These are phyloP conservation scores for Tachypleus tridentatus DNA, from an alignment of 1,140 invertebrate species.

Conservation along the genomic window DNA sequence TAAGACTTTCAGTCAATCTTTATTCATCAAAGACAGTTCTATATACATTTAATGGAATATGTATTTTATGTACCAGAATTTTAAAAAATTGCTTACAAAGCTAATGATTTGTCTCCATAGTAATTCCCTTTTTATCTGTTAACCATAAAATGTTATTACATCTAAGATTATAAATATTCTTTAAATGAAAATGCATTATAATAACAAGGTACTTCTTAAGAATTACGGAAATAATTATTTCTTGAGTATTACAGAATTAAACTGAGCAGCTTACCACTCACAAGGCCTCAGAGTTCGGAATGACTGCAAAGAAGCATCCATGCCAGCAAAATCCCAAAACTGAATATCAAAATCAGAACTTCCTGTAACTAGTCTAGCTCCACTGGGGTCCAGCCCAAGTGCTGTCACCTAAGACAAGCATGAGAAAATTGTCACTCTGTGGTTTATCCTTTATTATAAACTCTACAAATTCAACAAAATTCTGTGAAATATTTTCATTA, in stretches of 20 bases:
- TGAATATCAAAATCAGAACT: constrained; percentile 85
- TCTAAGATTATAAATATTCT: too few relatives aligned
- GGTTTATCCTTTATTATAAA: neutral
- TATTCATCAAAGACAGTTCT: too few relatives aligned
- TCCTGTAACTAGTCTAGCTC: constrained; percentile 81
- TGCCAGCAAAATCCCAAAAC: constrained; percentile 97
- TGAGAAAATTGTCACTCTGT: neutral
- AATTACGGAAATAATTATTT: neutral
- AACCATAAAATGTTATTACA: too few relatives aligned
- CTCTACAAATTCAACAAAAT: neutral
- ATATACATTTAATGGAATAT: too few relatives aligned
- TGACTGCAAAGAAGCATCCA: constrained; percentile 79
- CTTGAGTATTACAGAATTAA: constrained; percentile 6
- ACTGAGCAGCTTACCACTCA: constrained; percentile 50
- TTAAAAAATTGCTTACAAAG: too few relatives aligned
- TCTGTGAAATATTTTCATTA: neutral
- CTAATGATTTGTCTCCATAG: too few relatives aligned
- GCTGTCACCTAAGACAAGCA: constrained; percentile 44
- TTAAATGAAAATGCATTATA: too few relatives aligned
- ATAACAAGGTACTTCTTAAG: too few relatives aligned
- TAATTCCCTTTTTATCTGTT: too few relatives aligned
- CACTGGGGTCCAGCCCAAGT: constrained; percentile 78
- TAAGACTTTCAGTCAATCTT: too few relatives aligned
- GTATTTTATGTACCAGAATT: too few relatives aligned
- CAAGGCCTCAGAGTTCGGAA: constrained; percentile 87